Base-by-base conservation (phyloP, 2,888 invertebrate genomes). In the Scaptomyza parva region DNA sequence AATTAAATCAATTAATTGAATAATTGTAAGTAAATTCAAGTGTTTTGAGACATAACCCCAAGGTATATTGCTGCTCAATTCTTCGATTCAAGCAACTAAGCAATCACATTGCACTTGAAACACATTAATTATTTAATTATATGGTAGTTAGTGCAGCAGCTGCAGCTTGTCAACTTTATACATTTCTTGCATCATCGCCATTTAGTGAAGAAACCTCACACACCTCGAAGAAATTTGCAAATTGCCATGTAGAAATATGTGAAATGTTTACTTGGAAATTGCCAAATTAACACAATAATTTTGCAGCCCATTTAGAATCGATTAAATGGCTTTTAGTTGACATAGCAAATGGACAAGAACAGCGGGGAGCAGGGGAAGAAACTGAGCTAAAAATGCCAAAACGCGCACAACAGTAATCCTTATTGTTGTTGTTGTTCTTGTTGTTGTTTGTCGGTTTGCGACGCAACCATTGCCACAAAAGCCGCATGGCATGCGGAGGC, bases 281-380 rank as follows among this genome's bases (percentile, higher is more conserved):
- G 66, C 45, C 45, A 61, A 61, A 75, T 65, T 69, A 62, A 66
- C 68, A 77, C 67, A 78, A 85, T 80, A 71, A 87, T 78, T 76
- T 79, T 74, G 70, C 69, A 80, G 67, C 48, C 63, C 71, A 74
- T 82, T 82, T 71, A 64, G 78, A 80, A 86, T 78, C 83, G 85
- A 86, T 87, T 86, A 86, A 86, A 86, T 77, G 74, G 70, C 83
- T 86, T 87, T 87, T 76, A 86, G 76, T 70, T 69, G 62, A 62
- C 63, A 67, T 60, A 44, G 22, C 37, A 55, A 63, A 52, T 60
- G 54, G 62, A 24, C 44, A 33, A n/a, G n/a, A n/a, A 22, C 20
- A 26, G n/a, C 12, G 24, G 17, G 17, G 0, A 9, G 24, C 14
- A 7, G 33, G 8, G 9, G 12, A 18, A 28, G 8, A 14, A 48